Percentiles rank a stretch among this genome's conserved stretches.
phyloP scores from a whole-genome alignment of 2,888 invertebrate species.

The Hesperia comma region DNA sequence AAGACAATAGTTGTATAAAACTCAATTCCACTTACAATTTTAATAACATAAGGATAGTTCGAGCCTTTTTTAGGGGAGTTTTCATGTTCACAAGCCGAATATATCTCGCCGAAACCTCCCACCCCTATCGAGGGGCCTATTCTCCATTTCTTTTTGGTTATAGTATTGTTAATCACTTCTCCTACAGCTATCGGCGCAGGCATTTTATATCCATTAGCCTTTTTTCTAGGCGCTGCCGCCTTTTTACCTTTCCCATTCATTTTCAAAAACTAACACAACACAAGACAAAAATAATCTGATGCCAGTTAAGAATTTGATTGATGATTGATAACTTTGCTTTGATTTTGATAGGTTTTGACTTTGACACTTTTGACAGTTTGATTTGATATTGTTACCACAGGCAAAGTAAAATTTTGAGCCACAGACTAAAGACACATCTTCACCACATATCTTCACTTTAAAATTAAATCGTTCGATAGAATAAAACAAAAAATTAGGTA shows the following conservation, averaged over 20 bases:
- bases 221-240: conserved; percentile 69
- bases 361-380: too few relatives aligned
- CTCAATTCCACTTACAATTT: conserved; percentile 86
- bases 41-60: conserved; percentile 88
- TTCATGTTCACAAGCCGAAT: conserved; percentile 88
- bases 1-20: background rate
- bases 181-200: conserved; percentile 90
- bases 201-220: conserved; percentile 81
- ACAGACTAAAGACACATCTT: too few relatives aligned
- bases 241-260: conserved; percentile 72
- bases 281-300: background rate
- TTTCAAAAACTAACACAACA: conserved; percentile 25
- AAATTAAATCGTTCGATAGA: too few relatives aligned
- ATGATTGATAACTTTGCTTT: too few relatives aligned
- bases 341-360: too few relatives aligned
- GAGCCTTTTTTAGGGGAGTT: conserved; percentile 78
- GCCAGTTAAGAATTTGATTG: background rate
- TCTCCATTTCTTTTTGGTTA: conserved; percentile 91
- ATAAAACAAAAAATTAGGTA: too few relatives aligned
- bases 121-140: conserved; percentile 94
- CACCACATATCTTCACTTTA: too few relatives aligned
- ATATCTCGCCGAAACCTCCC: conserved; percentile 98
- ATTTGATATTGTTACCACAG: background rate
- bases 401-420: background rate
- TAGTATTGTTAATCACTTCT: conserved; percentile 88